These are phyloP conservation scores for Girardinichthys multiradiatus DNA, from an alignment of 2,113 vertebrate species.

Conservation along the genomic window DNA sequence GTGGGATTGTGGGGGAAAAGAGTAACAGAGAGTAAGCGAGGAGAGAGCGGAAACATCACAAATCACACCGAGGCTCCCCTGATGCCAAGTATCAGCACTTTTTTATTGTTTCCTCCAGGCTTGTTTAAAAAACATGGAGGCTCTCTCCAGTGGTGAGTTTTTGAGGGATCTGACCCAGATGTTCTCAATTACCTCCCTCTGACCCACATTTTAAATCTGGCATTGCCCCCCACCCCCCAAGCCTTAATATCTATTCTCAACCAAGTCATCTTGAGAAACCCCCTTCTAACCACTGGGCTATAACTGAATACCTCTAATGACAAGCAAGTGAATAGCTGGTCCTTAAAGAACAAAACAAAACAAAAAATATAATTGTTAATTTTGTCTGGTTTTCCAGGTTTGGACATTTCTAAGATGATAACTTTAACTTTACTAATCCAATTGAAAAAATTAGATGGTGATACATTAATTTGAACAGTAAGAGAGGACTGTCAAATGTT, in stretches of 20 bases:
- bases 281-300: slow-evolving; percentile 5
- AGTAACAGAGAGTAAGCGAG: slow-evolving; percentile 42
- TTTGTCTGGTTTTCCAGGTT: too few species aligned
- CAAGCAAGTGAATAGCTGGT: slow-evolving; percentile 6
- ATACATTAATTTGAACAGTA: background rate
- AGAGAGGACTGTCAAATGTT: too few species aligned
- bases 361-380: too few species aligned
- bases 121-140: slow-evolving; percentile 22
- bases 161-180: slow-evolving; percentile 74
- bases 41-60: slow-evolving; percentile 43
- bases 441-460: background rate
- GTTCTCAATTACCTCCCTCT: slow-evolving; percentile 82
- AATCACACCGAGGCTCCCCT: slow-evolving; percentile 44
- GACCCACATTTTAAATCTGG: slow-evolving; percentile 82
- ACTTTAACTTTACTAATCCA: background rate
- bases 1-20: slow-evolving; percentile 1
- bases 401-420: too few species aligned
- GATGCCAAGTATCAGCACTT: slow-evolving; percentile 63
- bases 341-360: background rate
- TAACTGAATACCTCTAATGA: slow-evolving; percentile 17
- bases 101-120: slow-evolving; percentile 38
- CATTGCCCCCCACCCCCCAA: slow-evolving; percentile 75
- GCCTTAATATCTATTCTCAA: slow-evolving; percentile 32
- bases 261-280: slow-evolving; percentile 39
- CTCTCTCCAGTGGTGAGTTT: slow-evolving; percentile 34